Evolutionary conservation across 1,140 invertebrate species (phyloP).

Genomic region (Heliconius congener): DNA sequence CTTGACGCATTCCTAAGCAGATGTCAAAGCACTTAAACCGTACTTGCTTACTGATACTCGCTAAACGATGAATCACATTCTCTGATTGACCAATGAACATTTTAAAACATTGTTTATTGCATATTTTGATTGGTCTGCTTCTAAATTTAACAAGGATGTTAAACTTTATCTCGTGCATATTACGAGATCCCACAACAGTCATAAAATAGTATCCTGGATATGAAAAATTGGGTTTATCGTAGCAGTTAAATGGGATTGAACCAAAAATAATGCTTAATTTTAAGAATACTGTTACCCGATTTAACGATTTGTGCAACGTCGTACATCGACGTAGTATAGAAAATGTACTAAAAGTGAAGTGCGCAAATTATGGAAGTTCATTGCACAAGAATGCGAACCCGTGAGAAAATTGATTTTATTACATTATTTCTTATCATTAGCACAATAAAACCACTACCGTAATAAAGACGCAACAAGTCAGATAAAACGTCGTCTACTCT

Average conservation of each 20-base stretch:
- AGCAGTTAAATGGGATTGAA: constrained; percentile 26
- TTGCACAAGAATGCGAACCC: neutral
- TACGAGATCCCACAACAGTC: constrained; percentile 16
- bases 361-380: neutral
- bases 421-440: neutral
- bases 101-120: constrained; percentile 14
- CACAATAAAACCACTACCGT: constrained; percentile 20
- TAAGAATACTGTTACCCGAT: neutral
- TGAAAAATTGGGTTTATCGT: constrained; percentile 38
- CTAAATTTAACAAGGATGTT: constrained; percentile 26
- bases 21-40: constrained; percentile 71
- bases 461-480: constrained; percentile 31
- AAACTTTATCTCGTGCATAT: constrained; percentile 23
- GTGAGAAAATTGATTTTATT: neutral
- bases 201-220: constrained; percentile 18
- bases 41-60: constrained; percentile 44
- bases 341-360: neutral
- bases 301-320: constrained; percentile 9
- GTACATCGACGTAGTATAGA: neutral
- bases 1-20: constrained; percentile 70
- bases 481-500: constrained; percentile 30
- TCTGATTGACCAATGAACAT: constrained; percentile 5
- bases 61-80: constrained; percentile 54
- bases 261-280: constrained; percentile 20
- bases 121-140: constrained; percentile 19